Evolutionary conservation across 1,140 invertebrate species (phyloP).

Genomic region (Drosophila mauritiana): DNA sequence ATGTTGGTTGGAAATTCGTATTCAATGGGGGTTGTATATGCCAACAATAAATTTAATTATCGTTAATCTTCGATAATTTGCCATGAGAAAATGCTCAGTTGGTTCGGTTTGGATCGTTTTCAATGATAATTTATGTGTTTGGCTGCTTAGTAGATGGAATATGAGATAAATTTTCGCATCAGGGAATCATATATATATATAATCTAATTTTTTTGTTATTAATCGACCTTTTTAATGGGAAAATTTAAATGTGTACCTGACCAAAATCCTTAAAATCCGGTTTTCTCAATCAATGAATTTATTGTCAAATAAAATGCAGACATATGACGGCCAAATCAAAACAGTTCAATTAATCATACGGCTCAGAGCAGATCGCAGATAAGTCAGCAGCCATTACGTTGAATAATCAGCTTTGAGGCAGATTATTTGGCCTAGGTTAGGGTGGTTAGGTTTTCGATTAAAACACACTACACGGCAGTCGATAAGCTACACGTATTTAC

Average conservation of each 20-base stretch:
- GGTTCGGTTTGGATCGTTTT: conserved; percentile 48
- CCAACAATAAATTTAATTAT: conserved; percentile 75
- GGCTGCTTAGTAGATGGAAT: neutral
- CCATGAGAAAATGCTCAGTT: conserved; percentile 74
- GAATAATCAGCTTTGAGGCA: conserved; percentile 42
- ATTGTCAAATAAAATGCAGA: conserved; percentile 12
- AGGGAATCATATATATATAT: too few relatives aligned
- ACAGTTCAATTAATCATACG: conserved; percentile 27
- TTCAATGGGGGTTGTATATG: conserved; percentile 46
- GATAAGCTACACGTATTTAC: conserved; percentile 62
- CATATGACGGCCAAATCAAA: conserved; percentile 18
- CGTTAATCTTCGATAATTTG: conserved; percentile 81
- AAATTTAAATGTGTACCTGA: neutral
- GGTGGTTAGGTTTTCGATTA: conserved; percentile 71
- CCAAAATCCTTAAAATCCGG: neutral
- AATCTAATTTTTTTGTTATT: neutral
- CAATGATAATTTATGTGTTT: conserved; percentile 38
- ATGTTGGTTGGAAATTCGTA: conserved; percentile 45
- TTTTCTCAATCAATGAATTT: neutral
- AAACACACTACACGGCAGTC: conserved; percentile 48
- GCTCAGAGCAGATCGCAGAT: conserved; percentile 8
- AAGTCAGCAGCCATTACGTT: conserved; percentile 15
- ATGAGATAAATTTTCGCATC: neutral
- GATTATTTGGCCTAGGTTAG: conserved; percentile 45
- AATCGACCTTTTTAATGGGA: neutral